These are phyloP conservation scores for Chaetoderma sp. DNA, from an alignment of 2,888 invertebrate genomes.

Conservation along the genomic window DNA sequence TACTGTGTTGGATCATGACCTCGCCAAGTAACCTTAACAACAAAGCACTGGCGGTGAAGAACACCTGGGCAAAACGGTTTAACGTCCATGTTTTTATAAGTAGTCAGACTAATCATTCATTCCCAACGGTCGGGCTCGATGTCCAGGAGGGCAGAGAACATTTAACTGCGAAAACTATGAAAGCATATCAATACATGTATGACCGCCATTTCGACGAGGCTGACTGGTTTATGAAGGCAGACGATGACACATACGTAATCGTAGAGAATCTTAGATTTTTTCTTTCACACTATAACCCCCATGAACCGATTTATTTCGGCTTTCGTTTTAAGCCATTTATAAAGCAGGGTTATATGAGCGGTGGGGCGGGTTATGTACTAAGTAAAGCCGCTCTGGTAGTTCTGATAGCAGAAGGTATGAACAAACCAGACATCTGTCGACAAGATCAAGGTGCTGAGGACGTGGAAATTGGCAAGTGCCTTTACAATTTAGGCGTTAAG, in stretches of 20 bases:
- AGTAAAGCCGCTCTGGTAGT: constrained; percentile 81
- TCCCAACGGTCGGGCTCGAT: constrained; percentile 80
- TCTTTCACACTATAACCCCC: constrained; percentile 80
- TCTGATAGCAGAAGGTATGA: constrained; percentile 77
- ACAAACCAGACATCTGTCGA: constrained; percentile 77
- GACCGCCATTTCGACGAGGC: constrained; percentile 83
- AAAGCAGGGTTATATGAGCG: constrained; percentile 69
- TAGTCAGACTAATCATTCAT: constrained; percentile 74
- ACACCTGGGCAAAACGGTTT: constrained; percentile 31
- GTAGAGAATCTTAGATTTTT: constrained; percentile 93
- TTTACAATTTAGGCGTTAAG: constrained; percentile 73
- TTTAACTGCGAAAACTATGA: constrained; percentile 96
- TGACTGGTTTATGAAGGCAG: constrained; percentile 97
- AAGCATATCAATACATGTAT: constrained; percentile 88
- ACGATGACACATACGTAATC: constrained; percentile 96
- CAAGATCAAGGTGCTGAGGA: constrained; percentile 84
- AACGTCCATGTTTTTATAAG: constrained; percentile 63
- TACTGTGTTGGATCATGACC: constrained; percentile 96
- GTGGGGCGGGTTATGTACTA: constrained; percentile 85
- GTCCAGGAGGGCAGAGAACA: constrained; percentile 88
- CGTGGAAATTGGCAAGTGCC: constrained; percentile 90
- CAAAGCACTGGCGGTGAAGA: constrained; percentile 84
- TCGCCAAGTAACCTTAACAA: constrained; percentile 86
- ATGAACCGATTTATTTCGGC: constrained; percentile 83
- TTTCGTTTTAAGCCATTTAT: constrained; percentile 38